Evolutionary conservation across 2,888 invertebrate genomes (phyloP).

Genomic region (Pseudococcus longispinus): DNA sequence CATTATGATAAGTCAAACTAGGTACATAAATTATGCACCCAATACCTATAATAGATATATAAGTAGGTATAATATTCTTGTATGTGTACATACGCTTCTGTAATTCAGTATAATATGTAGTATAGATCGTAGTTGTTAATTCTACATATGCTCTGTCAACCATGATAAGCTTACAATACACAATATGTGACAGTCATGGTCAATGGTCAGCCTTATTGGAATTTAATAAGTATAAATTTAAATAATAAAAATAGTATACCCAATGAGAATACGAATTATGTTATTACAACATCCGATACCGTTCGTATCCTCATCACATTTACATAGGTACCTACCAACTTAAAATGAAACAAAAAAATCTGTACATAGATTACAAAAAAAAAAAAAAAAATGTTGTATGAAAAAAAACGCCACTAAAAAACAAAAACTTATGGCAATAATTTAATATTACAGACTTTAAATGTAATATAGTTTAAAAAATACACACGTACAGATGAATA

Average conservation of each 20-base stretch:
- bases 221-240: neutral
- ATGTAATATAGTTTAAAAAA: neutral
- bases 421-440: neutral
- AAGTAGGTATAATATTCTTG: neutral
- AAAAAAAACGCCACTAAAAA: neutral
- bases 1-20: neutral
- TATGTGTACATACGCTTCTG: no score
- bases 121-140: neutral
- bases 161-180: neutral
- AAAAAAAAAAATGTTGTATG: neutral
- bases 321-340: neutral
- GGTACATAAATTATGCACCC: neutral
- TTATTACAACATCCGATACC: neutral
- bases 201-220: neutral
- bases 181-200: neutral
- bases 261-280: neutral
- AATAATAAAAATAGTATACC: neutral
- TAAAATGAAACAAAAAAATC: neutral
- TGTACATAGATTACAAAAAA: neutral
- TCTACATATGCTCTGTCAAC: neutral
- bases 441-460: neutral
- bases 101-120: no score
- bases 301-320: neutral
- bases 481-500: neutral
- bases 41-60: neutral